phyloP scores from a whole-genome alignment of 1,140 invertebrate species.

The Apis dorsata region DNA sequence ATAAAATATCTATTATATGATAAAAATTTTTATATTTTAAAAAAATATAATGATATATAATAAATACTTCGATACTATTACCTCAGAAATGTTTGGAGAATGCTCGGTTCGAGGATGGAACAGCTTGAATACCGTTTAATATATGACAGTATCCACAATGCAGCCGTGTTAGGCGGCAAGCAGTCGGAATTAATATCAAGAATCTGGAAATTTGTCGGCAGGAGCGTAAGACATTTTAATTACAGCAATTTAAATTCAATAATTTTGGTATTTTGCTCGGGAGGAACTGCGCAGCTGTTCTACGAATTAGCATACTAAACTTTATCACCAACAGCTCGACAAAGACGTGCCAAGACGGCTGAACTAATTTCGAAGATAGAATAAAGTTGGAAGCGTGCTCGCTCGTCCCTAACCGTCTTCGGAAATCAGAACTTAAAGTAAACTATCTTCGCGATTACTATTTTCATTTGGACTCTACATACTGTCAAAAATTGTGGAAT shows the following conservation, averaged over 20 bases:
- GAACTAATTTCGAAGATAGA: conserved; percentile 81
- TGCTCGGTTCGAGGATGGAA: neutral
- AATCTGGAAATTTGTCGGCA: conserved; percentile 56
- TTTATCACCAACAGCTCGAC: conserved; percentile 80
- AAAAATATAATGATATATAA: too few relatives aligned
- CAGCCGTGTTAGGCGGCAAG: conserved; percentile 9
- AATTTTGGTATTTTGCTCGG: conserved; percentile 78
- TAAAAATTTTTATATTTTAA: too few relatives aligned
- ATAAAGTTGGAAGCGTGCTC: conserved; percentile 76
- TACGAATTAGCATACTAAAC: conserved; percentile 81
- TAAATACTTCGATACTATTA: neutral
- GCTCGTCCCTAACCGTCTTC: conserved; percentile 65
- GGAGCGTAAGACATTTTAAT: conserved; percentile 76
- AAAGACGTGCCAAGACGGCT: conserved; percentile 80
- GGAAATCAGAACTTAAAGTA: conserved; percentile 70
- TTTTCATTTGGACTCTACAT: conserved; percentile 37
- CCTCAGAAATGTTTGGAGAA: neutral
- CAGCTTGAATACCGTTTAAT: conserved; percentile 6
- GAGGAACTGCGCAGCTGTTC: conserved; percentile 78
- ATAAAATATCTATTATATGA: too few relatives aligned
- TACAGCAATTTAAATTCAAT: conserved; percentile 81
- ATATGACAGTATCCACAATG: conserved; percentile 10
- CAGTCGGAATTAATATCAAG: conserved; percentile 52
- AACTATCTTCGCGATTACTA: conserved; percentile 70
- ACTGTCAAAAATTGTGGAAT: neutral